Conservation (phyloP, 2,113 vertebrate genomes). For the Motacilla tschutschensis region DNA sequence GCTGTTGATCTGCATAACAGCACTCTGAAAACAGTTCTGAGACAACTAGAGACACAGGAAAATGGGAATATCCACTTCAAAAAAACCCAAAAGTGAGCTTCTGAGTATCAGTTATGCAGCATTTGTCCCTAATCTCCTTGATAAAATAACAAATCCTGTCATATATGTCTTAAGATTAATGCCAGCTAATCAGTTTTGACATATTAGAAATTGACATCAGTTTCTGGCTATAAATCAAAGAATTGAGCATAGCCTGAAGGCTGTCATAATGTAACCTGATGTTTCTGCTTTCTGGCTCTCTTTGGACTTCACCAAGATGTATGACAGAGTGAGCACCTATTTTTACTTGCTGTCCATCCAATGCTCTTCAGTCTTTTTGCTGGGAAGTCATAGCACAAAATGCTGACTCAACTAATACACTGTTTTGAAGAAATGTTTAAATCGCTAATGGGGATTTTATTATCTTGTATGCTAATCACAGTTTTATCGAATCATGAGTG, state of each 20-base stretch:
- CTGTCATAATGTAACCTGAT: neutral
- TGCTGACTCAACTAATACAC: neutral
- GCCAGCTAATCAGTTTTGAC: neutral
- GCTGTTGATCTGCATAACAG: neutral
- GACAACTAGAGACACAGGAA: neutral
- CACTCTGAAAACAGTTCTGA: rapidly evolving
- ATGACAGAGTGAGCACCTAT: rapidly evolving
- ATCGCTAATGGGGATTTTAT: neutral
- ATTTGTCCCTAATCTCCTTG: neutral
- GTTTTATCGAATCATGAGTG: neutral
- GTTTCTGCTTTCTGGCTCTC: neutral
- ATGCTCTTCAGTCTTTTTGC: neutral
- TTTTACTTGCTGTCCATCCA: neutral
- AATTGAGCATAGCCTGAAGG: neutral
- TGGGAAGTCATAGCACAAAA: neutral
- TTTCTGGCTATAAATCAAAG: neutral
- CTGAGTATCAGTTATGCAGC: neutral
- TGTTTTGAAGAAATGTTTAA: neutral
- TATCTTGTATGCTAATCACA: neutral
- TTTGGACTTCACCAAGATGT: neutral
- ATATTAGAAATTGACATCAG: neutral
- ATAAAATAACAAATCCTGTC: neutral
- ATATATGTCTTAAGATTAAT: neutral
- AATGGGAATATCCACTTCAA: neutral
- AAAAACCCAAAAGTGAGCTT: neutral